These are phyloP conservation scores for Plutomurus gul DNA, from an alignment of 1,140 invertebrate genomes.

Conservation along the genomic window DNA sequence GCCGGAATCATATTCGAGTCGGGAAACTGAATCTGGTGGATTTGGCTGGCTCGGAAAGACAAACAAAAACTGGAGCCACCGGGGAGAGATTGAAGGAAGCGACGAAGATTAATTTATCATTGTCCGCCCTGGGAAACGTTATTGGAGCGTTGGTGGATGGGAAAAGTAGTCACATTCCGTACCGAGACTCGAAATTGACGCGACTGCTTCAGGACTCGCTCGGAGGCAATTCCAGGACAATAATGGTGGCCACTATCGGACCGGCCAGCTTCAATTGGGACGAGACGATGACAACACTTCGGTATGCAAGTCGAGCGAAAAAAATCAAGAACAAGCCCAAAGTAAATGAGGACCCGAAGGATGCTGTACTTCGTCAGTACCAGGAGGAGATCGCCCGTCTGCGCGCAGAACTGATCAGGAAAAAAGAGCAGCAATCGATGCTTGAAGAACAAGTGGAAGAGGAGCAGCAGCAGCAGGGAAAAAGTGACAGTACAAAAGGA, in stretches of 20 bases:
- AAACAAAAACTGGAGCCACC: slow-evolving; percentile 84
- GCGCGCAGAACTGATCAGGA: slow-evolving; percentile 58
- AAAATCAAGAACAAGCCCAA: slow-evolving; percentile 94
- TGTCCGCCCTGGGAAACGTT: slow-evolving; percentile 92
- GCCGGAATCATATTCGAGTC: slow-evolving; percentile 68
- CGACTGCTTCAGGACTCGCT: slow-evolving; percentile 89
- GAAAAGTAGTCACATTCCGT: slow-evolving; percentile 85
- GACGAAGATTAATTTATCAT: slow-evolving; percentile 91
- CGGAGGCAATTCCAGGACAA: slow-evolving; percentile 93
- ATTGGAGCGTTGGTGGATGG: slow-evolving; percentile 88
- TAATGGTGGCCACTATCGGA: slow-evolving; percentile 96
- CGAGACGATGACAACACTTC: slow-evolving; percentile 87
- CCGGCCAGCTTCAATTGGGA: slow-evolving; percentile 96
- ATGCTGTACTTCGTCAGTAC: slow-evolving; percentile 83
- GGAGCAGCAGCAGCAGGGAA: neutral
- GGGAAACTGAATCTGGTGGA: slow-evolving; percentile 77
- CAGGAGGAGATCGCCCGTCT: slow-evolving; percentile 80
- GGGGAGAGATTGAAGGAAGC: slow-evolving; percentile 92
- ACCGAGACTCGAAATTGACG: slow-evolving; percentile 92
- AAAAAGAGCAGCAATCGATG: slow-evolving; percentile 55
- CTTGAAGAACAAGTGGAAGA: slow-evolving; percentile 39
- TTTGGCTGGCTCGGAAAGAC: slow-evolving; percentile 77
- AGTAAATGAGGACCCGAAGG: slow-evolving; percentile 95
- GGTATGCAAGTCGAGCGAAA: slow-evolving; percentile 92
- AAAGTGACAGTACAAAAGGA: slow-evolving; percentile 15